Evolutionary conservation across 2,113 vertebrate genomes (phyloP), one percentile per base, ranked within the genome.

Genomic region (Phalacrocorax carbo): DNA sequence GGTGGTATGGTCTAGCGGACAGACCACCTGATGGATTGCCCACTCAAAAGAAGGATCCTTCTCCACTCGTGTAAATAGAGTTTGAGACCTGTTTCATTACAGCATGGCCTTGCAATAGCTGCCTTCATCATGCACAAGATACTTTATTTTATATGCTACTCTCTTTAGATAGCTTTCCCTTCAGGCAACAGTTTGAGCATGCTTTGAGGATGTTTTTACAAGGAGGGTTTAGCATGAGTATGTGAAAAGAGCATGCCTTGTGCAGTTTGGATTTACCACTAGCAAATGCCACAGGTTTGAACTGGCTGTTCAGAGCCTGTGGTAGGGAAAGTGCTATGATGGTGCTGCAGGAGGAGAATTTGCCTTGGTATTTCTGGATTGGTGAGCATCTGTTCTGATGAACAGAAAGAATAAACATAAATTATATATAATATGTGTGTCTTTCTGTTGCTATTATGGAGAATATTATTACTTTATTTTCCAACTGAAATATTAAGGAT

Each of bases 91-190:
- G 3, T 55, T 71, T 68, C n/a, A 4, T 70, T 86, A 25, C 83
- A 65, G 13, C 7, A 1, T 0, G 0, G 34, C 36, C 8, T 2
- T 36, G 36, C 2, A 1, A 13, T 57, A 25, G 1, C 26, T 66
- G n/a, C 17, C 49, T 9, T 69, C 34, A 34, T 71, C 64, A 2
- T 12, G 22, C 51, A 46, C 58, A 29, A 44, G 42, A 7, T n/a
- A 5, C 26, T 65, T 58, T 21, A 34, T 40, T 75, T 48, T 34
- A 60, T 4, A 36, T 76, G 49, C 65, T 68, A 1, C 52, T 72
- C 32, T 86, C 21, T 68, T 82, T 65, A 72, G 32, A 10, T 38
- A 82, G 52, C 21, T 54, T 88, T 55, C 19, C 26, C 18, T 75
- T 58, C 57, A 42, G 73, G 18, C 48, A 52, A 3, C 11, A 49